Conservation (phyloP, 2,888 invertebrate species). For the Deilephila porcellus region DNA sequence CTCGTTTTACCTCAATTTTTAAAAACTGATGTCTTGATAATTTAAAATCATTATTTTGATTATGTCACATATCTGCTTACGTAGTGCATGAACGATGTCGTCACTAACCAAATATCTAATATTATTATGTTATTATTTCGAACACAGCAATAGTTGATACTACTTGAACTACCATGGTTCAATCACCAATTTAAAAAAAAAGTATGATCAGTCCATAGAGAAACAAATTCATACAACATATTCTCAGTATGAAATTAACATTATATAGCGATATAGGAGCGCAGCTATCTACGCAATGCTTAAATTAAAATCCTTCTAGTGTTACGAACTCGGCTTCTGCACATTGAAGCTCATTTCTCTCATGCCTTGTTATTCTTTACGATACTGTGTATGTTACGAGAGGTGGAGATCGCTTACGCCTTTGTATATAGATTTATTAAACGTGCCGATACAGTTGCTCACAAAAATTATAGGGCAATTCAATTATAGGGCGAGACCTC, state of each 20-base stretch:
- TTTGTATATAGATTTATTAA: not conserved
- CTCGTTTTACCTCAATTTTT: no score
- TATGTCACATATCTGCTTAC: no score
- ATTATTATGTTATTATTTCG: no score
- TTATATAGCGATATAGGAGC: slow-evolving; percentile 30
- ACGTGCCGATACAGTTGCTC: no score
- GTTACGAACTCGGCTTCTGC: slow-evolving; percentile 43
- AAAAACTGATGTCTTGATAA: no score
- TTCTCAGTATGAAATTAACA: slow-evolving; percentile 25
- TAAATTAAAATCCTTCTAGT: slow-evolving; percentile 48
- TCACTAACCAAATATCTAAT: no score
- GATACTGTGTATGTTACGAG: not conserved
- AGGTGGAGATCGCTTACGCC: not conserved
- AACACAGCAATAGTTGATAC: no score
- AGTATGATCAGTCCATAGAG: not conserved
- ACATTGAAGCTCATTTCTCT: slow-evolving; percentile 53
- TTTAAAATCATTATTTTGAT: no score
- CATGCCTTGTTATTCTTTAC: slow-evolving; percentile 46
- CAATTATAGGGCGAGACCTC: no score
- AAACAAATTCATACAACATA: not conserved
- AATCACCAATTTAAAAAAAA: not conserved
- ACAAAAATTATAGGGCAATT: no score
- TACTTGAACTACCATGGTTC: not conserved
- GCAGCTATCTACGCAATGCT: slow-evolving; percentile 41
- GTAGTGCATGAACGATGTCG: no score